phyloP scores from a whole-genome alignment of 2,888 invertebrate genomes.

The Lithophane ornitopus region DNA sequence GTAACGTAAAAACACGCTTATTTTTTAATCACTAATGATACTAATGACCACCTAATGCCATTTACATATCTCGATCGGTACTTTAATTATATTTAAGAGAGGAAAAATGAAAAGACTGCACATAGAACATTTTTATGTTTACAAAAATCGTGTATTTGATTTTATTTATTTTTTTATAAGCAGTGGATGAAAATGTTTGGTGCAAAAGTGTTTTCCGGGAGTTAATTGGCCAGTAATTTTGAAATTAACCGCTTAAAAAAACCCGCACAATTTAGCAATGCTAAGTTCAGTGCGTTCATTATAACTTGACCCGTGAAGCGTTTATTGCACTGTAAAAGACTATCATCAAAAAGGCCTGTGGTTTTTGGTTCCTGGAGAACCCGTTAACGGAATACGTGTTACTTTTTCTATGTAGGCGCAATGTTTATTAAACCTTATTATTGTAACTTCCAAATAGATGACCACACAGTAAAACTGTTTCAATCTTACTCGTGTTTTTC shows the following conservation, averaged over 20 bases:
- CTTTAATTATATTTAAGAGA: conserved; percentile 49
- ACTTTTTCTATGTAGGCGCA: conserved; percentile 34
- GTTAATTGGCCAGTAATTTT: not conserved
- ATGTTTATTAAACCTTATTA: conserved; percentile 19
- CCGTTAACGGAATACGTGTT: not conserved
- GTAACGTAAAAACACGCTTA: not conserved
- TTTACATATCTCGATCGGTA: conserved; percentile 56
- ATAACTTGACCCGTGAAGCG: too few relatives aligned
- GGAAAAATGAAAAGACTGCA: conserved; percentile 63
- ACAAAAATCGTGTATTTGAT: conserved; percentile 25
- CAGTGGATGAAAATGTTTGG: not conserved
- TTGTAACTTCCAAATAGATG: conserved; percentile 41
- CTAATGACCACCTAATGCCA: conserved; percentile 28
- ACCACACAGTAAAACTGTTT: conserved; percentile 46
- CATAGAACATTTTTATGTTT: conserved; percentile 29
- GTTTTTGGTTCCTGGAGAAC: conserved; percentile 4
- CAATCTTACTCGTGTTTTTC: conserved; percentile 13
- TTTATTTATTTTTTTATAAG: conserved; percentile 27
- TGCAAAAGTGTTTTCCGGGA: conserved; percentile 13
- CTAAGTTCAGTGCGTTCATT: too few relatives aligned
- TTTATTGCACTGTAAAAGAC: not conserved
- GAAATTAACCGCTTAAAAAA: not conserved
- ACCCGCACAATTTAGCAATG: conserved; percentile 12
- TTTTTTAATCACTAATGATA: conserved; percentile 31
- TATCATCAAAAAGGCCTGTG: not conserved